Evolutionary conservation across 23 tunicate species (phyloP).

Genomic region (Trididemnum clinides): DNA sequence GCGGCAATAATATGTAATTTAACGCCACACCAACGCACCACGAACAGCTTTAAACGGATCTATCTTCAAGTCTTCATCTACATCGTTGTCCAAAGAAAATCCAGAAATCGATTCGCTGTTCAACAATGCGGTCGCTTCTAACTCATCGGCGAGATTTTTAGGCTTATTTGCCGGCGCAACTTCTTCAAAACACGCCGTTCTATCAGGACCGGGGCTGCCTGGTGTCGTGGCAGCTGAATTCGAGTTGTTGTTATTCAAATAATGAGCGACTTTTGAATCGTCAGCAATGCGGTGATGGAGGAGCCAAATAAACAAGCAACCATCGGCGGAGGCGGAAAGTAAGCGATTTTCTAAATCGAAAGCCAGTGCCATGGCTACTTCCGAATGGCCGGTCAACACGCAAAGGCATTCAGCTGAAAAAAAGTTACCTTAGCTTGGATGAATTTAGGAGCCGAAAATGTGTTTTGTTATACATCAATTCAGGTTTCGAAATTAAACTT

Average conservation of each 20-base stretch:
- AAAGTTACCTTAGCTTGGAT: too few species aligned
- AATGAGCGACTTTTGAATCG: not conserved
- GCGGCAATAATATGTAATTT: too few species aligned
- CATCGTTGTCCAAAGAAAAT: not conserved
- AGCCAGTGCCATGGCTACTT: conserved; percentile 53
- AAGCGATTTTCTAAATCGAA: conserved; percentile 38
- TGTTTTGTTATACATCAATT: too few species aligned
- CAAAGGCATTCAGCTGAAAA: conserved; percentile 61
- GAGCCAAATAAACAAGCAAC: conserved; percentile 70
- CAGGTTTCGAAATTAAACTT: too few species aligned
- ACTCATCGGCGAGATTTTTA: not conserved
- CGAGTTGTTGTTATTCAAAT: not conserved
- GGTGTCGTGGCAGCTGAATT: conserved; percentile 12
- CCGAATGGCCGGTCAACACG: conserved; percentile 77
- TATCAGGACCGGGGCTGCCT: conserved; percentile 9
- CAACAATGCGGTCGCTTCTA: not conserved
- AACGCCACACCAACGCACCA: too few species aligned
- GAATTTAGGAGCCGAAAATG: too few species aligned
- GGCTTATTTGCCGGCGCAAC: not conserved
- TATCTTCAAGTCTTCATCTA: not conserved
- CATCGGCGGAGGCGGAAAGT: conserved; percentile 71
- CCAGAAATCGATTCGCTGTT: conserved; percentile 3
- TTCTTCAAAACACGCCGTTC: conserved; percentile 21
- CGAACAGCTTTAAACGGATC: not conserved
- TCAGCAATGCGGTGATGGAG: not conserved